Conservation (phyloP, 2,797 vertebrate species). For the Dryobates pubescens region DNA sequence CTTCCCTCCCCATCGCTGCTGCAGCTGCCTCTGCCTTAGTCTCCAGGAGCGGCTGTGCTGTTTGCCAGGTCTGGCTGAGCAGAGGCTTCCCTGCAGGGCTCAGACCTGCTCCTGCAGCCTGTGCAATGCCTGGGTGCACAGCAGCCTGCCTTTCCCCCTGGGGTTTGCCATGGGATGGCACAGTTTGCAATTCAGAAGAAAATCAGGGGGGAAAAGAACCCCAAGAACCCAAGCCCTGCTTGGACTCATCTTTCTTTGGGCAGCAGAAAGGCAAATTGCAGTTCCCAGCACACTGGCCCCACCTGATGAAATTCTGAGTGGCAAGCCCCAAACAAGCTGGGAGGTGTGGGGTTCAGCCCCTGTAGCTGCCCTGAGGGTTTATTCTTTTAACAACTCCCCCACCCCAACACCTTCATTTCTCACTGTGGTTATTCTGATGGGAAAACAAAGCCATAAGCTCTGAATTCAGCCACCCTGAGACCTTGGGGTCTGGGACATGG, state of each 20-base stretch:
- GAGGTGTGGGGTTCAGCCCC: neutral
- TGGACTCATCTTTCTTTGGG: neutral
- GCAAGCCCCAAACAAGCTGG: neutral
- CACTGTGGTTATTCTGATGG: neutral
- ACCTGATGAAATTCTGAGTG: neutral
- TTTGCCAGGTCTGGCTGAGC: neutral
- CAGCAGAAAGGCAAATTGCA: neutral
- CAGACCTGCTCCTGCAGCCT: neutral
- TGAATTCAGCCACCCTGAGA: neutral
- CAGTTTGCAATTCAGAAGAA: neutral
- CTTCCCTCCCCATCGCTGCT: neutral
- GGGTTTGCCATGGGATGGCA: rapidly evolving
- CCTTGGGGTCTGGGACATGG: neutral
- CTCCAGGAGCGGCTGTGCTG: rapidly evolving
- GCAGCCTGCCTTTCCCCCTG: neutral
- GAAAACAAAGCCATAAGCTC: neutral
- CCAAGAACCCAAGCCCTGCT: neutral
- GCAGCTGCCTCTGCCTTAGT: neutral
- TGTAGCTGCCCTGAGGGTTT: neutral
- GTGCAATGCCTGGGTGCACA: rapidly evolving
- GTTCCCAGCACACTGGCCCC: neutral
- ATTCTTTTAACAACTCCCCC: neutral
- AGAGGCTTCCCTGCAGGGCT: neutral
- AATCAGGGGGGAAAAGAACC: neutral
- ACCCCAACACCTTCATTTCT: neutral